Percentiles rank a stretch among this genome's conserved stretches.
These are phyloP conservation scores for Hoplostethus atlanticus DNA, from an alignment of 2,797 vertebrate species.

Conservation along the genomic window DNA sequence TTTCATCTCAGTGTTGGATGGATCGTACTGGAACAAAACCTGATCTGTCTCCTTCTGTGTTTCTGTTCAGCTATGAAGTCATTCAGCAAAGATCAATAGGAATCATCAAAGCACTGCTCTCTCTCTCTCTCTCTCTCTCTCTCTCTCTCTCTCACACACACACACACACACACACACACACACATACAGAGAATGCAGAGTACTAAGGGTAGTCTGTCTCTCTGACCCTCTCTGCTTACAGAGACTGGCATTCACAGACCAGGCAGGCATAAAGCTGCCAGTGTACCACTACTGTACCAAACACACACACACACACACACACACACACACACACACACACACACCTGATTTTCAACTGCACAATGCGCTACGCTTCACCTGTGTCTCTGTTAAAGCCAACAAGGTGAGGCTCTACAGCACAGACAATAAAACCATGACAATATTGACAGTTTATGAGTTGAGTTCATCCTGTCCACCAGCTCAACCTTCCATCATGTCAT, in stretches of 20 bases:
- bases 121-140: not conserved
- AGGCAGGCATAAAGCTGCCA: conserved; percentile 61
- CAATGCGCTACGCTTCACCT: conserved; percentile 29
- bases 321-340: conserved; percentile 30
- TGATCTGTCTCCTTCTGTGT: conserved; percentile 26
- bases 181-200: conserved; percentile 25
- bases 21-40: conserved; percentile 2
- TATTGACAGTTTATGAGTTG: conserved; percentile 45
- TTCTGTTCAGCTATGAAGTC: conserved; percentile 34
- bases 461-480: conserved; percentile 37
- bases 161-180: conserved; percentile 13
- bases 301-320: conserved; percentile 41
- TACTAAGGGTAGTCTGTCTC: conserved; percentile 61
- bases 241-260: conserved; percentile 64
- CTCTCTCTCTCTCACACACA: conserved; percentile 1
- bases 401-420: conserved; percentile 22
- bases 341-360: conserved; percentile 21
- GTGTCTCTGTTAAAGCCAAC: conserved; percentile 39
- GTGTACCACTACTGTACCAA: conserved; percentile 50
- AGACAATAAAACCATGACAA: conserved; percentile 45
- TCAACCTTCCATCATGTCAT: conserved; percentile 49
- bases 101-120: conserved; percentile 49
- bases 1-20: not conserved
- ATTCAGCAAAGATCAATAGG: conserved; percentile 52
- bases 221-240: conserved; percentile 54